These are phyloP conservation scores for Platycheirus albimanus DNA, from an alignment of 2,888 invertebrate genomes.

Conservation along the genomic window DNA sequence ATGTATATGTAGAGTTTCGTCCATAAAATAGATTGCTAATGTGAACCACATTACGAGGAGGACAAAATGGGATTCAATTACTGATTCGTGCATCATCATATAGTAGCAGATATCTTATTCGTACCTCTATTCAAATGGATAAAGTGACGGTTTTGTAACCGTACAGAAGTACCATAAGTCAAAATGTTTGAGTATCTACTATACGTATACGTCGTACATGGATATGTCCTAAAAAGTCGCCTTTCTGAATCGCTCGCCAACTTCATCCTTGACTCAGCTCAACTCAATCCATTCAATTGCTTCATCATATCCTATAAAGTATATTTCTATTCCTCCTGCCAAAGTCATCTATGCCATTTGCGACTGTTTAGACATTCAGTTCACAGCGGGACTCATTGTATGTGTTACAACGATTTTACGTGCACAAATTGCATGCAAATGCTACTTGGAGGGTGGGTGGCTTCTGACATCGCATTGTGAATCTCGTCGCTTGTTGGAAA, in stretches of 20 bases:
- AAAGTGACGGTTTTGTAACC: slow-evolving; percentile 62
- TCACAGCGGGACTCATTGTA: slow-evolving; percentile 74
- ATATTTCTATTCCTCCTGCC: slow-evolving; percentile 58
- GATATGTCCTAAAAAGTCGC: slow-evolving; percentile 50
- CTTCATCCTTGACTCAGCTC: slow-evolving; percentile 68
- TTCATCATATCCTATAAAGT: slow-evolving; percentile 55
- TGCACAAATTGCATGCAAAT: slow-evolving; percentile 74
- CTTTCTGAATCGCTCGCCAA: slow-evolving; percentile 45
- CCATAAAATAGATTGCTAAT: slow-evolving; percentile 27
- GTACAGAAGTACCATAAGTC: slow-evolving; percentile 65
- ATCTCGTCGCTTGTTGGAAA: slow-evolving; percentile 21
- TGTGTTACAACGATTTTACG: slow-evolving; percentile 74
- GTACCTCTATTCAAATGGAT: slow-evolving; percentile 36
- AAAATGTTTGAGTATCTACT: slow-evolving; percentile 63
- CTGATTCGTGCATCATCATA: slow-evolving; percentile 56
- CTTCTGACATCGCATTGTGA: slow-evolving; percentile 28
- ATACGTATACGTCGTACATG: too few relatives aligned
- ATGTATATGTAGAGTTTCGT: too few relatives aligned
- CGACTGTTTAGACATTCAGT: slow-evolving; percentile 73
- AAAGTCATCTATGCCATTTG: slow-evolving; percentile 70
- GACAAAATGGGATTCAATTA: slow-evolving; percentile 70
- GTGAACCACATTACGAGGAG: slow-evolving; percentile 50
- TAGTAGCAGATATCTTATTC: slow-evolving; percentile 14
- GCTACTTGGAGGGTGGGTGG: slow-evolving; percentile 69
- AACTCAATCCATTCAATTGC: slow-evolving; percentile 74